Conservation (phyloP, 2,888 invertebrate genomes). For the Eucera pruinosa region DNA sequence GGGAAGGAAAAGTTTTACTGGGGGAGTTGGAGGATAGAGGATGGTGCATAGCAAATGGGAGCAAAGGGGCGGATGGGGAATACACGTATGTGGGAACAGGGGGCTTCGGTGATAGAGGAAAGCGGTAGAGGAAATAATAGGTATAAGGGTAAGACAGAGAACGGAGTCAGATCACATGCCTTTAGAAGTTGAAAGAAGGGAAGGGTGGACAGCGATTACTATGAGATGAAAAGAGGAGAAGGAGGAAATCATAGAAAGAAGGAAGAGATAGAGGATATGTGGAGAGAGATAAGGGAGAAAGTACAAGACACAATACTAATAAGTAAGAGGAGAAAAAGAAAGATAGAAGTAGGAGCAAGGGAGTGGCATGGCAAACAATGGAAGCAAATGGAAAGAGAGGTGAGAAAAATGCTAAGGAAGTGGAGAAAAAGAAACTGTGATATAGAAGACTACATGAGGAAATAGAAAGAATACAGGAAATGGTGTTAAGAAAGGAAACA, state of each 20-base stretch:
- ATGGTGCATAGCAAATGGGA: conserved; percentile 10
- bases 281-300: neutral
- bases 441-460: neutral
- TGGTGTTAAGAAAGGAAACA: no score
- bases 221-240: no score
- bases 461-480: no score
- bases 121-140: conserved; percentile 1
- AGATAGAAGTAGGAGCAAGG: no score
- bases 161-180: conserved; percentile 47
- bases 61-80: neutral
- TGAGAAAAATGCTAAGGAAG: neutral
- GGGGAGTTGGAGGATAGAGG: no score
- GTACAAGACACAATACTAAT: neutral
- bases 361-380: no score
- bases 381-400: no score
- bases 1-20: neutral
- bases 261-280: neutral
- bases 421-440: no score
- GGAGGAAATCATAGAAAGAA: neutral
- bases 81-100: conserved; percentile 39
- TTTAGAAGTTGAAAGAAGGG: neutral
- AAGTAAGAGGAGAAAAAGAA: no score
- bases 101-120: conserved; percentile 40
- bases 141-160: conserved; percentile 8
- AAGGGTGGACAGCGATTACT: no score